Evolutionary conservation across 2,113 vertebrate species (phyloP).

Genomic region (Hepsetus odoe): DNA sequence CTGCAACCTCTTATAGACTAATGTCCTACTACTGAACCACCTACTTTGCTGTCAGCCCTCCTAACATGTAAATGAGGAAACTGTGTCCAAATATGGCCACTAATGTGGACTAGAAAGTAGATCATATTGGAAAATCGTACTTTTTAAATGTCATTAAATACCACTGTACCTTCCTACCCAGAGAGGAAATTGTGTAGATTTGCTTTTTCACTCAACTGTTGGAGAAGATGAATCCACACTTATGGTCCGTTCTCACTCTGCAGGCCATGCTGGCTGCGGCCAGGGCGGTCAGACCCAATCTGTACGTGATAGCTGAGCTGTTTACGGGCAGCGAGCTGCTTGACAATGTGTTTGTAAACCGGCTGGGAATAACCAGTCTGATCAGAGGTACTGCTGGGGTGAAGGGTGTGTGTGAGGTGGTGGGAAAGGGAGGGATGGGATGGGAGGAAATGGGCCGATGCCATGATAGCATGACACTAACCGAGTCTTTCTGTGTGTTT

Average conservation of each 20-base stretch:
- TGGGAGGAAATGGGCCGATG: neutral
- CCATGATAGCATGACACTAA: constrained; percentile 37
- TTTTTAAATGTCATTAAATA: too few species aligned
- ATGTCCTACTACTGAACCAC: too few species aligned
- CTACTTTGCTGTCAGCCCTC: too few species aligned
- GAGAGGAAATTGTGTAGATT: too few species aligned
- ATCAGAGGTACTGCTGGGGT: constrained; percentile 77
- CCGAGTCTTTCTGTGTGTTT: constrained; percentile 34
- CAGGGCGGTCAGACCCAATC: constrained; percentile 83
- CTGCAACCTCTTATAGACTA: too few species aligned
- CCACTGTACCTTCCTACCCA: neutral
- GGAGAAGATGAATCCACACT: too few species aligned
- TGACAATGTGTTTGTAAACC: constrained; percentile 89
- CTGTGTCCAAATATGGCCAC: too few species aligned
- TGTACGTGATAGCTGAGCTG: constrained; percentile 88
- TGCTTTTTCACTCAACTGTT: too few species aligned
- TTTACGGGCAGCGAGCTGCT: constrained; percentile 85
- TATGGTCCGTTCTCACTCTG: constrained; percentile 57
- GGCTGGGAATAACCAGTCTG: constrained; percentile 86
- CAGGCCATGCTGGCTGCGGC: constrained; percentile 85
- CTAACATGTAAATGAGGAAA: too few species aligned
- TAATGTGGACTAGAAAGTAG: too few species aligned
- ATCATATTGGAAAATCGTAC: too few species aligned
- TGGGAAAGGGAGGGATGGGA: neutral
- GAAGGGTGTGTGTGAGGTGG: constrained; percentile 7